Conservation (phyloP, 2,888 invertebrate species). For the Nysson spinosus region DNA sequence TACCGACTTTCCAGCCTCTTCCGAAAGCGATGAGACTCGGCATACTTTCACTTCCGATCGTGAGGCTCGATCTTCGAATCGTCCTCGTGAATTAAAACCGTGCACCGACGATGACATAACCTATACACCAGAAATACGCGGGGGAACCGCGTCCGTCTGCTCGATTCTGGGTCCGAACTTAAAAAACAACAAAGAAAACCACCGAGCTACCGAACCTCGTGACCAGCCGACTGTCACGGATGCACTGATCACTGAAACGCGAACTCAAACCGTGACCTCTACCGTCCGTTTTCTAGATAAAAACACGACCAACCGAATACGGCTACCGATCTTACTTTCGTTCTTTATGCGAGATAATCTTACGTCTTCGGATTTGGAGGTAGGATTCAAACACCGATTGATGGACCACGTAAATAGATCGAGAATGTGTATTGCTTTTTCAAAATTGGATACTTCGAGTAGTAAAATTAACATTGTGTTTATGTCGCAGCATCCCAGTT, state of each 20-base stretch:
- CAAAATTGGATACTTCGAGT: too few species aligned
- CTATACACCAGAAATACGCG: constrained; percentile 7
- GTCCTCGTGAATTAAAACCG: constrained; percentile 8
- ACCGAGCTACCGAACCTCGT: constrained; percentile 16
- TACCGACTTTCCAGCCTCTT: constrained; percentile 90
- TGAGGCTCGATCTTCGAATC: constrained; percentile 4
- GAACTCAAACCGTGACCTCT: constrained; percentile 17
- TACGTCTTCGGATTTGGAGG: too few species aligned
- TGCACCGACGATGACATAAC: constrained; percentile 43
- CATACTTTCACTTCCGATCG: constrained; percentile 78
- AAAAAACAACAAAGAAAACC: constrained; percentile 22
- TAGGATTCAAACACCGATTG: too few species aligned
- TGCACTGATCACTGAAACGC: constrained; percentile 33
- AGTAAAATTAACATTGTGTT: too few species aligned
- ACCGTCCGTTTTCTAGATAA: too few species aligned
- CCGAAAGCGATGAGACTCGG: constrained; percentile 90
- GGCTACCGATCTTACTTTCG: too few species aligned
- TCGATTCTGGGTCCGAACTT: not conserved
- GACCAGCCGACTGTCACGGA: constrained; percentile 30
- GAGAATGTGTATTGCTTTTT: too few species aligned
- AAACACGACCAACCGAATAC: too few species aligned
- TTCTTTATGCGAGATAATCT: too few species aligned
- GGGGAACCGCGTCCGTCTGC: not conserved
- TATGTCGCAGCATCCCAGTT: too few species aligned
- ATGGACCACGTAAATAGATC: too few species aligned